Evolutionary conservation across 2,113 vertebrate species (phyloP).

Genomic region (Myotis lucifugus): DNA sequence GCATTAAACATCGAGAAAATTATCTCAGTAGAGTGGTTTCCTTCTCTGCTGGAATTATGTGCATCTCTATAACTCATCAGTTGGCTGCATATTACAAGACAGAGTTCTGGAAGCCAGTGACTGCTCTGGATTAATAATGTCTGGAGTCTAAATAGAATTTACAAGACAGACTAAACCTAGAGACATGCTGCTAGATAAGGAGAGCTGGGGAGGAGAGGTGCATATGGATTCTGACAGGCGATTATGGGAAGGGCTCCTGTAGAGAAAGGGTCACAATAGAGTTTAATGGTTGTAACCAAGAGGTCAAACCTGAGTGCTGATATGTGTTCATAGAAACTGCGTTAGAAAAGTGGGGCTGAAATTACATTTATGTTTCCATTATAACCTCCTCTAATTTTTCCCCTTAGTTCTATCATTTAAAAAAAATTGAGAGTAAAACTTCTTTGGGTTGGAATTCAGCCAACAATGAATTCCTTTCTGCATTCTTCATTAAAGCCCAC

Average conservation of each 20-base stretch:
- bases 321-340: neutral
- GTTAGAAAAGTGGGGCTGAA: neutral
- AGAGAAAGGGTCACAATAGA: neutral
- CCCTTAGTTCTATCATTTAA: neutral
- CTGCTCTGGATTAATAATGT: neutral
- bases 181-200: neutral
- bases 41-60: neutral
- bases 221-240: neutral
- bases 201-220: neutral
- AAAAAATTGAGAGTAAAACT: neutral
- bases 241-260: neutral
- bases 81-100: neutral
- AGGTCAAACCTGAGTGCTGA: neutral
- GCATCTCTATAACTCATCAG: neutral
- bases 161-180: neutral
- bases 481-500: conserved; percentile 50
- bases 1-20: neutral
- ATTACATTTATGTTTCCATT: neutral
- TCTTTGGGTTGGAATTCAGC: conserved; percentile 24
- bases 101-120: neutral
- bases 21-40: neutral
- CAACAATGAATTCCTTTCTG: conserved; percentile 47
- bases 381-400: neutral
- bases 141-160: neutral
- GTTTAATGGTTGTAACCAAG: neutral